Evolutionary conservation across 2,888 invertebrate genomes (phyloP).

Genomic region (Heliconius charithonia): DNA sequence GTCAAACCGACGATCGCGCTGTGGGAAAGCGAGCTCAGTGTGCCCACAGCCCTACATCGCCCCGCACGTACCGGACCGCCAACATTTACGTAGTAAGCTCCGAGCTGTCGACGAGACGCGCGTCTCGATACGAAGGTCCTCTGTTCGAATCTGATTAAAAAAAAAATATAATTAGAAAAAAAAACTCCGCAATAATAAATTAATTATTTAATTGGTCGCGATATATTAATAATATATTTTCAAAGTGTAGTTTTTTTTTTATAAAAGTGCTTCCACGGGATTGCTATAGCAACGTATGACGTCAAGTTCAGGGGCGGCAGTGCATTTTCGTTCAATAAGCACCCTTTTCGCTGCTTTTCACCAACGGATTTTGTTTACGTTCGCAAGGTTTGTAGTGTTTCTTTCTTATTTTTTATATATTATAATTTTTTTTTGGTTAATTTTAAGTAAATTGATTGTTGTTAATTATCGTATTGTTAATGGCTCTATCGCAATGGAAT

Average conservation of each 20-base stretch:
- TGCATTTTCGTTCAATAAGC: slow-evolving; percentile 81
- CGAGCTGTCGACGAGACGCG: slow-evolving; percentile 73
- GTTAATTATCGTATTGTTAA: not conserved
- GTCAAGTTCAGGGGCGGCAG: slow-evolving; percentile 82
- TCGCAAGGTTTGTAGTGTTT: slow-evolving; percentile 44
- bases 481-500: not conserved
- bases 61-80: slow-evolving; percentile 80
- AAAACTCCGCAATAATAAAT: slow-evolving; percentile 20
- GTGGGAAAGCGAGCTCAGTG: slow-evolving; percentile 59
- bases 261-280: slow-evolving; percentile 57
- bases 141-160: slow-evolving; percentile 44
- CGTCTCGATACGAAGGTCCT: slow-evolving; percentile 52
- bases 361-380: slow-evolving; percentile 48
- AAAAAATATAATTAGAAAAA: not conserved
- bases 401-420: not conserved
- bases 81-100: slow-evolving; percentile 82
- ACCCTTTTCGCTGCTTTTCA: slow-evolving; percentile 54
- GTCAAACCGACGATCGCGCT: slow-evolving; percentile 40
- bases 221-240: slow-evolving; percentile 38
- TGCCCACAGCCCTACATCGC: slow-evolving; percentile 63
- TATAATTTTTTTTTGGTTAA: not conserved
- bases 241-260: not conserved
- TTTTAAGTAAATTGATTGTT: not conserved
- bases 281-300: slow-evolving; percentile 78
- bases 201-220: slow-evolving; percentile 49